Percentiles rank a stretch among this genome's conserved stretches.
phyloP scores from a whole-genome alignment of 2,797 vertebrate genomes.

The Leuciscus waleckii region DNA sequence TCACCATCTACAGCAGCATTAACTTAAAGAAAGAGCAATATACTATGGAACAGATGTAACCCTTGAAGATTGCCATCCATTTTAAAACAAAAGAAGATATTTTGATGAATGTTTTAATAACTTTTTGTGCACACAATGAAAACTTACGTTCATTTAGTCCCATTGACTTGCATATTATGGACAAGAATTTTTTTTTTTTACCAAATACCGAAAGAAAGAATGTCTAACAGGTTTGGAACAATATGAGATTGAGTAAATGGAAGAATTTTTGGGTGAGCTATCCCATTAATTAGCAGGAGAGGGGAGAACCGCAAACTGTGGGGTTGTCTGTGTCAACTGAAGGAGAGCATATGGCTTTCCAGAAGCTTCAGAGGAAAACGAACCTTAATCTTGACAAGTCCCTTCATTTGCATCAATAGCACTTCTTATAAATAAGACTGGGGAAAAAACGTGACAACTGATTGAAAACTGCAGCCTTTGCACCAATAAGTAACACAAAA shows the following conservation, averaged over 20 bases:
- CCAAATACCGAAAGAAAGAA: background rate
- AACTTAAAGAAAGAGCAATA: too few relatives aligned
- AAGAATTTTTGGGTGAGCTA: background rate
- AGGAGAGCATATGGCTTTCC: conserved; percentile 38
- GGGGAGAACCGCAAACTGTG: conserved; percentile 5
- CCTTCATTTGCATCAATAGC: conserved; percentile 17
- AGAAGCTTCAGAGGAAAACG: conserved; percentile 19
- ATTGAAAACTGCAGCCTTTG: background rate
- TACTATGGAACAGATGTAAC: too few relatives aligned
- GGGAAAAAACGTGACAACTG: conserved; percentile 3
- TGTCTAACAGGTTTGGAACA: background rate
- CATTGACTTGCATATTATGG: background rate
- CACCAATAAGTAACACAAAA: background rate
- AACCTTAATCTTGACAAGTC: conserved; percentile 27
- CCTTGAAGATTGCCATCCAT: too few relatives aligned
- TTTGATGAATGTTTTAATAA: background rate
- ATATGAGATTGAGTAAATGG: background rate
- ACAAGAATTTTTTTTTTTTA: too few relatives aligned
- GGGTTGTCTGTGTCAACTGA: conserved; percentile 30
- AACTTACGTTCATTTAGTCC: too few relatives aligned
- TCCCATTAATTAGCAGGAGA: background rate
- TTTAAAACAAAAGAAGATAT: background rate
- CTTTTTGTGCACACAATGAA: background rate
- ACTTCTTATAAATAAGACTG: conserved; percentile 14
- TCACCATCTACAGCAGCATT: too few relatives aligned